A percentile compares a stretch with the other conserved stretches of the same genome.
These are phyloP conservation scores for Trypoxylus dichotomus DNA, from an alignment of 1,140 invertebrate species.

Conservation along the genomic window DNA sequence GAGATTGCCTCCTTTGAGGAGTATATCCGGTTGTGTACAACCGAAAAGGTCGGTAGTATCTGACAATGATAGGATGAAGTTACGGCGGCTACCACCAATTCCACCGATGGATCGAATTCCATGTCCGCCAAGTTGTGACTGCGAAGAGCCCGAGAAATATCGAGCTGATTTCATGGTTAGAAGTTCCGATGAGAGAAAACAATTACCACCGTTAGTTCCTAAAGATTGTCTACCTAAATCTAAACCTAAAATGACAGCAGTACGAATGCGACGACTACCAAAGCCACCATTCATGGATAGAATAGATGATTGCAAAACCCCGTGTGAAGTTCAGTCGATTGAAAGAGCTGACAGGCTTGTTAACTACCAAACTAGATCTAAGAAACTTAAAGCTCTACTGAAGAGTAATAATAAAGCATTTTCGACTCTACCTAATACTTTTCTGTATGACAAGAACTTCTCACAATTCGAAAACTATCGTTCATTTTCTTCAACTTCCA, in stretches of 20 bases:
- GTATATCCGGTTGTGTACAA: not conserved
- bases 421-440: not conserved
- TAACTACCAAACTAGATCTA: not conserved
- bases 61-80: not conserved
- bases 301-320: not conserved
- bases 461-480: not conserved
- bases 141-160: not conserved
- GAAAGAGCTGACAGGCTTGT: not conserved
- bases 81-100: not conserved
- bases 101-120: not conserved
- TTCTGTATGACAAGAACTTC: conserved; percentile 10
- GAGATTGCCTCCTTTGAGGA: not conserved
- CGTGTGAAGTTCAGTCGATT: not conserved
- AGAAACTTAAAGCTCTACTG: not conserved
- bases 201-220: not conserved
- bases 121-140: not conserved
- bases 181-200: too few species aligned
- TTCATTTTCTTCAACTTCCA: not conserved
- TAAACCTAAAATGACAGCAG: not conserved
- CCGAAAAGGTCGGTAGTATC: not conserved
- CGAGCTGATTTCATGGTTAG: too few species aligned
- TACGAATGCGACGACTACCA: not conserved
- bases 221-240: not conserved
- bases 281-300: not conserved
- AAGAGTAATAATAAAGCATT: conserved; percentile 1